Evolutionary conservation across 2,888 invertebrate species (phyloP), one percentile per base, ranked within the genome.

Genomic region (Rhagophthalmus giganteus): DNA sequence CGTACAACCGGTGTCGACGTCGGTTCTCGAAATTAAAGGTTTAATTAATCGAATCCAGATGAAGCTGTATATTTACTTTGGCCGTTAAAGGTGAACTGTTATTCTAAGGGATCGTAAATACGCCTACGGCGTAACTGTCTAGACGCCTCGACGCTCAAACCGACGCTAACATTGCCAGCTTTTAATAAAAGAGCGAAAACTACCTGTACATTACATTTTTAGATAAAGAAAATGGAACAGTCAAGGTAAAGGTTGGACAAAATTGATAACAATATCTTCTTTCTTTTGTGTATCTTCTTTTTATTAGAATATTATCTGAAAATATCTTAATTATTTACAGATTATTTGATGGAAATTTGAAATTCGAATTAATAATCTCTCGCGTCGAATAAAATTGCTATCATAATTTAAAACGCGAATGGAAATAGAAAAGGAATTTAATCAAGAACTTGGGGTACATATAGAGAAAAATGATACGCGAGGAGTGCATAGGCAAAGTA

Each of bases 61-160:
- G 35, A 49, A 37, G 37, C 31, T 26, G n/a, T n/a, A 15, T 55
- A 55, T 59, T 59, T 59, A 55, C 54, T 30, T 57, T 53, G 54
- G 50, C 55, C 46, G 48, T 48, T 46, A 54, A 59, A 57, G n/a
- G 60, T 54, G 54, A 55, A 48, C 59, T 52, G 54, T 50, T 49
- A 52, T 56, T 54, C 52, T 55, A 59, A 61, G 62, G 58, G 59
- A 61, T 61, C 61, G 64, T 60, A 66, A 64, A 65, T 62, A 65
- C 60, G 60, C 62, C 59, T 60, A 58, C 59, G 57, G 61, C 61
- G 63, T 65, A 65, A 62, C 58, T 55, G 67, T 66, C 67, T 67
- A 66, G 67, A 67, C 67, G 64, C 55, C 58, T 35, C 53, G 64
- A 58, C 61, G 63, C 59, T 60, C 20, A 12, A 25, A 14, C 33